phyloP scores from a whole-genome alignment of 1,140 invertebrate species.

The Drosophila tristis region DNA sequence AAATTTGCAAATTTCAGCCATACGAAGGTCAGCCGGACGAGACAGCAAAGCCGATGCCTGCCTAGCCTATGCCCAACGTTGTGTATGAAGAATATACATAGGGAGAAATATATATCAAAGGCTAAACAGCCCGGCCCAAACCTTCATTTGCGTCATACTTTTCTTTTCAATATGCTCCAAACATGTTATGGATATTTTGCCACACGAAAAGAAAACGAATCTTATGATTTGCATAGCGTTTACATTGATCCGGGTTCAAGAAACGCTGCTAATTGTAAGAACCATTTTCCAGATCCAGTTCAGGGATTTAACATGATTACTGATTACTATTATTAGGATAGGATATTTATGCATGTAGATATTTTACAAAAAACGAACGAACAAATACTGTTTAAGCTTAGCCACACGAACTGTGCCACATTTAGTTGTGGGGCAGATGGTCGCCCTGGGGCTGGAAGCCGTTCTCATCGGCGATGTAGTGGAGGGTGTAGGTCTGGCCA shows the following conservation, averaged over 20 bases:
- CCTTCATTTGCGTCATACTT: conserved; percentile 41
- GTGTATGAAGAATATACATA: conserved; percentile 24
- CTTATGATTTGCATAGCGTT: conserved; percentile 3
- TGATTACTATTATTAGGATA: conserved; percentile 1
- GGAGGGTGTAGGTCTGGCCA: conserved; percentile 87
- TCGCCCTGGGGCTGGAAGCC: conserved; percentile 89
- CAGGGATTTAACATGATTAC: background rate
- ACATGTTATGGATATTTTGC: conserved; percentile 19
- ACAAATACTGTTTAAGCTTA: conserved; percentile 43
- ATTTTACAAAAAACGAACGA: conserved; percentile 25
- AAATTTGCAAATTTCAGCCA: conserved; percentile 44
- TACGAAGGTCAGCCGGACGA: conserved; percentile 37
- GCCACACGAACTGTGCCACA: background rate
- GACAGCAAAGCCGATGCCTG: conserved; percentile 1
- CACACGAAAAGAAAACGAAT: conserved; percentile 17
- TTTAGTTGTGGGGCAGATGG: conserved; percentile 84
- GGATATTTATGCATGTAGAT: background rate
- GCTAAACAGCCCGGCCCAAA: background rate
- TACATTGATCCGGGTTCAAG: conserved; percentile 36
- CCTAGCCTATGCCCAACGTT: conserved; percentile 20
- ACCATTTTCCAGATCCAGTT: background rate
- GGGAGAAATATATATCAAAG: background rate
- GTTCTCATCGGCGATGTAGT: conserved; percentile 90
- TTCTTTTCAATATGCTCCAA: conserved; percentile 40
- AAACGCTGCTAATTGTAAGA: conserved; percentile 9